A percentile compares a stretch with the other conserved stretches of the same genome.
Conservation (phyloP, 2,797 vertebrate genomes). For the Iguana delicatissima region DNA sequence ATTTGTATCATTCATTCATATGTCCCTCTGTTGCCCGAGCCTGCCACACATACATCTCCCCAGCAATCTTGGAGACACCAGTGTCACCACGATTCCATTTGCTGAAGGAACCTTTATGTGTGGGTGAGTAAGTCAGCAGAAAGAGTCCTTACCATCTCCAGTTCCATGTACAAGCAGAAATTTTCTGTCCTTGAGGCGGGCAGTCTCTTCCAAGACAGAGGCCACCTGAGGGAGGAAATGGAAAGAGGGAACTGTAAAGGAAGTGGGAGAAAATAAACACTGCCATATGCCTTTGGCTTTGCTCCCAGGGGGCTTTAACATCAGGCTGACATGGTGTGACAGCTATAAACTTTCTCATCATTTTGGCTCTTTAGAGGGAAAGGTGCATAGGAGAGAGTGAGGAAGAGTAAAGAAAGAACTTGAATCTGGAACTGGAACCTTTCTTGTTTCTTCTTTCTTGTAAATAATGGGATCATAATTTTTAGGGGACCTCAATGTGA, state of each 20-base stretch:
- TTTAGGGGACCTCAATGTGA: not conserved
- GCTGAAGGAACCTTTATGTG: not conserved
- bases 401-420: not conserved
- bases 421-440: not conserved
- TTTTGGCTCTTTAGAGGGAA: not conserved
- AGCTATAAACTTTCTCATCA: not conserved
- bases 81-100: no score
- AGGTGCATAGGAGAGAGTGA: not conserved
- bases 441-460: not conserved
- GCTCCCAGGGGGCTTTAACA: not conserved
- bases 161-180: slow-evolving; percentile 87
- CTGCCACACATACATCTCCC: not conserved
- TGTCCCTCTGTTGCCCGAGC: not conserved
- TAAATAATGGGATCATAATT: not conserved
- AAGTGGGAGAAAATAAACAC: not conserved
- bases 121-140: not conserved
- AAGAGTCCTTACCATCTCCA: slow-evolving; percentile 82
- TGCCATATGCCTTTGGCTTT: no score
- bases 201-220: slow-evolving; percentile 84
- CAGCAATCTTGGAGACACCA: not conserved
- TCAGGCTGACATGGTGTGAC: not conserved
- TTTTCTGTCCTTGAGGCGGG: slow-evolving; percentile 83
- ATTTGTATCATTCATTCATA: not conserved
- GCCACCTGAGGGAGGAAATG: slow-evolving; percentile 75
- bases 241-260: not conserved